Base-by-base conservation (phyloP, 2,888 invertebrate genomes). In the Nysson spinosus region DNA sequence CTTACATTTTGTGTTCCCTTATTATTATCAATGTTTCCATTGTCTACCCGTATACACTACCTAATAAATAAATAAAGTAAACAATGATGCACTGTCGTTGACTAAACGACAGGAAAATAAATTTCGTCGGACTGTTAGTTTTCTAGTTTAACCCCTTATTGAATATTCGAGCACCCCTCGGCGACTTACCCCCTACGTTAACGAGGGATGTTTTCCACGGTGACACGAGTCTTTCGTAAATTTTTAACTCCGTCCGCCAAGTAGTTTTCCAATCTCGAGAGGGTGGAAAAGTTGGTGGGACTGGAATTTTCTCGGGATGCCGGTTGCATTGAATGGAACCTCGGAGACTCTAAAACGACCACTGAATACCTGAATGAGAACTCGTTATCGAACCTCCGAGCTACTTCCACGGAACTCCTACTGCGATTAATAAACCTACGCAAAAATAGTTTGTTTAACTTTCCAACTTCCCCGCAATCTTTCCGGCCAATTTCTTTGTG, bases 331-430 rank as follows among this genome's bases (percentile, higher is more conserved):
- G 75, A 75, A 75, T 75, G 61, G 75, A 51, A 22, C 47, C 57
- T 7, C 39, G 26, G 69, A 44, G 63, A 55, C 67, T 72, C 60
- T 58, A 54, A 75, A 69, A 69, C 66, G 65, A 55, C 70, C 70
- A 35, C 50, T 72, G 77, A 77, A 76, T 67, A 56, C 50, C 61
- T 76, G 69, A 77, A 76, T 77, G 65, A 63, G 69, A 75, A 76
- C 72, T 76, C 75, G 63, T 76, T 76, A 76, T 74, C 69, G 66
- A 49, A 19, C 26, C 66, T 60, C 47, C 39, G 20, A 63, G 55
- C 43, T 62, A 32, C 39, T 58, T 55, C 44, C 49, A 44, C 49
- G 46, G 43, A 40, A 56, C 40, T 56, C 64, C 12, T 58, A 24
- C 28, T 32, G 54, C 43, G 46, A 65, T 67, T 68, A 57, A 56